Base-by-base conservation (phyloP, 2,888 invertebrate species). In the Lycia hirtaria region DNA sequence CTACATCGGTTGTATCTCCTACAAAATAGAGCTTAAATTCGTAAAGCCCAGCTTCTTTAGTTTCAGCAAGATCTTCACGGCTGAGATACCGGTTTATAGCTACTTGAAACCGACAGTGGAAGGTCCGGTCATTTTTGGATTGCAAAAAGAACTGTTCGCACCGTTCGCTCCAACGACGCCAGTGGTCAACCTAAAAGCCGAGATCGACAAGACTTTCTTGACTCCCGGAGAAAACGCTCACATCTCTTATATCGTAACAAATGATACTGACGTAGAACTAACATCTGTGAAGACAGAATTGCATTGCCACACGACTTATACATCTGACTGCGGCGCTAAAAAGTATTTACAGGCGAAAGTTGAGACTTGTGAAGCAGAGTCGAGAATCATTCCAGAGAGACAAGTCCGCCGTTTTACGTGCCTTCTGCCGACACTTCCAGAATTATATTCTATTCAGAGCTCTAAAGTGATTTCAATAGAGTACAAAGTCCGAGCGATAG, bases 21-120 rank as follows among this genome's bases (percentile, higher is more conserved):
- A 64, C 24, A 19, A 14, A 3, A 14, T 64, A 10, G 33, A 47
- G 30, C n/a, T 67, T 0, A 61, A 60, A 15, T 67, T 69, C 28
- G 59, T 28, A 14, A 69, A 60, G 40, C 17, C 58, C 0, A 38
- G 45, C 6, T 37, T 66, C 0, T 64, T 68, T 24, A 65, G 59
- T 14, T 28, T 54, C n/a, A 59, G 45, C 10, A 59, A 40, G 14
- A 47, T 49, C 5, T 64, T 64, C 24, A 35, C 14, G 2, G 48
- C 59, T 0, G 64, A 68, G 32, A 51, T 68, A 57, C 56, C 59
- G 0, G 66, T 68, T 0, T 62, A 61, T 37, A 57, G 57, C 9
- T 53, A 53, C n/a, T 51, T 68, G n/a, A 45, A 14, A 4, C 38
- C 41, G 17, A 12, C 30, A 6, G 7, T 26, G 1, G 56, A 60